Percentiles rank a stretch among this genome's conserved stretches.
phyloP scores from a whole-genome alignment of 2,888 invertebrate species.

The Temnothorax rugatulus region DNA sequence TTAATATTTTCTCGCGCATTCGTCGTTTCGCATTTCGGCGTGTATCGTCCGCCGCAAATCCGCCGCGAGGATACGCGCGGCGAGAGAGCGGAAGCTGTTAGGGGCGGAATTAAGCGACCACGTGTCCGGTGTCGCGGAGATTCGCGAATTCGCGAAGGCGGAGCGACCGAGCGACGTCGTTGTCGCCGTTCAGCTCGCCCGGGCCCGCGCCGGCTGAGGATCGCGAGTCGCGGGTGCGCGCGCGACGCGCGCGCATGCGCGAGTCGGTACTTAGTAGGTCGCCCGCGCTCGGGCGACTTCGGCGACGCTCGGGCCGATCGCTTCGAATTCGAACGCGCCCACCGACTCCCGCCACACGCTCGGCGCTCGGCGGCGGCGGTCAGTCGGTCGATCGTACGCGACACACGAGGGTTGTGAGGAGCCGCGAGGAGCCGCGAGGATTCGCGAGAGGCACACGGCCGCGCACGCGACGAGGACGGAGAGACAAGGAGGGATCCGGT shows the following conservation, averaged over 20 bases:
- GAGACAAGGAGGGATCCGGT: slow-evolving; percentile 46
- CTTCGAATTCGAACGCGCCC: slow-evolving; percentile 70
- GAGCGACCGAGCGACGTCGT: not conserved
- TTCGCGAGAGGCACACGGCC: slow-evolving; percentile 63
- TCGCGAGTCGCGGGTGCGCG: not conserved
- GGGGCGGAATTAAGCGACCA: slow-evolving; percentile 22
- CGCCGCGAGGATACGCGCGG: not conserved
- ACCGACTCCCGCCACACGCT: slow-evolving; percentile 55
- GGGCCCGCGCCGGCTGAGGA: not conserved
- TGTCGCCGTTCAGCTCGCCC: not conserved
- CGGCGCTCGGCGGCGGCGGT: slow-evolving; percentile 58
- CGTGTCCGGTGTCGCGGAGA: slow-evolving; percentile 2
- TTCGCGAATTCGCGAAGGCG: not conserved
- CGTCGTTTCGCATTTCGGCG: not conserved
- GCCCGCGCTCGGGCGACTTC: slow-evolving; percentile 67
- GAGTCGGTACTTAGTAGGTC: slow-evolving; percentile 80
- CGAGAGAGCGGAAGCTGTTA: not conserved
- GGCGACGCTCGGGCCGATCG: slow-evolving; percentile 57
- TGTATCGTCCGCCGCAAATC: not conserved
- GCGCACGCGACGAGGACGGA: slow-evolving; percentile 61
- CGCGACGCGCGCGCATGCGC: slow-evolving; percentile 60
- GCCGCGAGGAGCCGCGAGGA: slow-evolving; percentile 64
- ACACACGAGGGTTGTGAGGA: slow-evolving; percentile 67
- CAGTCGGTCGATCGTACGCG: slow-evolving; percentile 75
- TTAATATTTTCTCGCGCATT: not conserved